Evolutionary conservation across 2,888 invertebrate species (phyloP).

Genomic region (Drosophila kokeensis): DNA sequence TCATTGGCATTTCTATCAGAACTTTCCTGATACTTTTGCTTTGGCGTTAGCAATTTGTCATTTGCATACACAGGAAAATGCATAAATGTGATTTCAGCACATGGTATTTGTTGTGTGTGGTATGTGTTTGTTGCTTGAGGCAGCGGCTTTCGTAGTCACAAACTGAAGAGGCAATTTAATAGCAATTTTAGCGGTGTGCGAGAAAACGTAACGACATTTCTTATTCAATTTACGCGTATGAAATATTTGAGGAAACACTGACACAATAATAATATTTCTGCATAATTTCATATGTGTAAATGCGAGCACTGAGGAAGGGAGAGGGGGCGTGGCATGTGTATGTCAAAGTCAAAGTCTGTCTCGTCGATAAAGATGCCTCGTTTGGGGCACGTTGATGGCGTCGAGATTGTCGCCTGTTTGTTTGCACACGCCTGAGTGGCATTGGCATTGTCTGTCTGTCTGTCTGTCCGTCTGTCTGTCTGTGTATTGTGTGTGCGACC

Average conservation of each 20-base stretch:
- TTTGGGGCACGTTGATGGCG: conserved; percentile 53
- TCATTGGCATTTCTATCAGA: conserved; percentile 2
- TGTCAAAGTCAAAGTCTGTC: conserved; percentile 19
- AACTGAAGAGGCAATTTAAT: conserved; percentile 70
- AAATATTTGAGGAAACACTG: conserved; percentile 52
- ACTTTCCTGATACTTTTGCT: conserved; percentile 22
- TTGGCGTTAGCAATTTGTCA: conserved; percentile 27
- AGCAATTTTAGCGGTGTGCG: conserved; percentile 53
- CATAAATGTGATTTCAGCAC: conserved; percentile 24
- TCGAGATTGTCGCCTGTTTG: conserved; percentile 67
- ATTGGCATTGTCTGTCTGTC: conserved; percentile 54
- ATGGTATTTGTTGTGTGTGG: not conserved
- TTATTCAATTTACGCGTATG: conserved; percentile 67
- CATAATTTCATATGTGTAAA: conserved; percentile 70
- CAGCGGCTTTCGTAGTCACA: conserved; percentile 22
- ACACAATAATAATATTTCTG: conserved; percentile 74
- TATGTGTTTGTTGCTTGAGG: not conserved
- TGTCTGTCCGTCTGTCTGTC: not conserved
- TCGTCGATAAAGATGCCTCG: conserved; percentile 52
- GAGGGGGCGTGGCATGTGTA: not conserved
- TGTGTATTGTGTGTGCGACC: conserved; percentile 17
- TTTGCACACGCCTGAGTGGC: conserved; percentile 77
- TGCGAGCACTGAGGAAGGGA: not conserved
- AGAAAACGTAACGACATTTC: conserved; percentile 50
- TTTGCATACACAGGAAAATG: conserved; percentile 32